A percentile compares a stretch with the other conserved stretches of the same genome.
Evolutionary conservation across 2,113 vertebrate species (phyloP).

Genomic region (Gymnarchus niloticus): DNA sequence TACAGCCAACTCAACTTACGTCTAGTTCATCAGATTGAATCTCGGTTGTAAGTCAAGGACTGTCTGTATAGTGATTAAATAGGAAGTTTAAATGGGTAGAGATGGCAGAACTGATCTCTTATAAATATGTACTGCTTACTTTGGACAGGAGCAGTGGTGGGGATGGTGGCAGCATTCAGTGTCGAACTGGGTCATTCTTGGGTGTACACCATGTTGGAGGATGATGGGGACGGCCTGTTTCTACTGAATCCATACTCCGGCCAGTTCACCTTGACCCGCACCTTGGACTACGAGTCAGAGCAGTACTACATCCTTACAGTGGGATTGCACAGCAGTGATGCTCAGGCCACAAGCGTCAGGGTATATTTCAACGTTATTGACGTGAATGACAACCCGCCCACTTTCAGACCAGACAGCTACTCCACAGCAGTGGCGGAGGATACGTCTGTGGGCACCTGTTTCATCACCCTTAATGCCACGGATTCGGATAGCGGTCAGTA

Average conservation of each 20-base stretch:
- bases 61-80: no score
- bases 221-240: conserved; percentile 63
- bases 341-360: conserved; percentile 49
- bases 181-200: conserved; percentile 38
- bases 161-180: conserved; percentile 44
- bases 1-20: no score
- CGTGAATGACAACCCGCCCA: conserved; percentile 64
- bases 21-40: no score
- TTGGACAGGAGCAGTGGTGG: conserved; percentile 60
- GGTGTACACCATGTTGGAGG: conserved; percentile 58
- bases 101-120: background rate
- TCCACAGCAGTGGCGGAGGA: conserved; percentile 52
- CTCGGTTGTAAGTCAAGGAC: no score
- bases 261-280: conserved; percentile 62
- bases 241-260: conserved; percentile 59
- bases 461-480: conserved; percentile 56
- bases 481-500: conserved; percentile 63
- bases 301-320: conserved; percentile 59
- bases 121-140: conserved; percentile 23
- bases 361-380: conserved; percentile 65
- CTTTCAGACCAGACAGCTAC: conserved; percentile 47
- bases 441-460: conserved; percentile 45
- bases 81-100: no score
- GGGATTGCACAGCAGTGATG: conserved; percentile 42
- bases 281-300: conserved; percentile 62